These are phyloP conservation scores for Drosophila kanekoi DNA, from an alignment of 2,888 invertebrate genomes.

Conservation along the genomic window DNA sequence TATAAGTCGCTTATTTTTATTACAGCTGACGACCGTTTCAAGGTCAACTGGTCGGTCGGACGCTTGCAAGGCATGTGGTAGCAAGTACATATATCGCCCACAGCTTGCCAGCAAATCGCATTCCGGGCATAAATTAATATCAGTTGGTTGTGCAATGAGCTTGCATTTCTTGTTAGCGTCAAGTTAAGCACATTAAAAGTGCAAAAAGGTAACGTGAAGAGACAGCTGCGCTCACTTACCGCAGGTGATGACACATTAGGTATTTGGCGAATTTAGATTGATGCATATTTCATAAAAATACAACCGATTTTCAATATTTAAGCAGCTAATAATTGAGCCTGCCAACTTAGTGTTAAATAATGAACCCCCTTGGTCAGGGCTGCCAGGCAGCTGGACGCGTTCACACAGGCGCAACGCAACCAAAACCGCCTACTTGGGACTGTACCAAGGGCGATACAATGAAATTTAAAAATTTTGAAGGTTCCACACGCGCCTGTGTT, in stretches of 20 bases:
- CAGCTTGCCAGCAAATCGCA: constrained; percentile 30
- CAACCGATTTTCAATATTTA: constrained; percentile 35
- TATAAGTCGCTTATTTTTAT: constrained; percentile 23
- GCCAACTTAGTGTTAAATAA: constrained; percentile 19
- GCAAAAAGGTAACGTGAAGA: constrained; percentile 29
- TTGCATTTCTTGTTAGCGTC: constrained; percentile 10
- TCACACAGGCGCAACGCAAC: constrained; percentile 33
- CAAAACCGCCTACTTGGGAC: no score
- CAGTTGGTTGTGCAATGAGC: constrained; percentile 13
- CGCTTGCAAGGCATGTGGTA: constrained; percentile 5
- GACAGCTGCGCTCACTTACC: constrained; percentile 31
- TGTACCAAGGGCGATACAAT: constrained; percentile 17
- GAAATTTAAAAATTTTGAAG: constrained; percentile 6
- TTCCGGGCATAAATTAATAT: constrained; percentile 42
- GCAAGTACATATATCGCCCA: constrained; percentile 40
- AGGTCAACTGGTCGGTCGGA: constrained; percentile 40
- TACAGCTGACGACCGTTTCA: constrained; percentile 14
- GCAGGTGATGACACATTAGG: constrained; percentile 20
- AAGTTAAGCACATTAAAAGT: constrained; percentile 21
- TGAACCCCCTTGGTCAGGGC: constrained; percentile 22
- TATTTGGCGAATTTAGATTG: constrained; percentile 9
- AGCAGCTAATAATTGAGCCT: constrained; percentile 23
- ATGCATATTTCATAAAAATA: constrained; percentile 33
- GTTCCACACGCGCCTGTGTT: not conserved
- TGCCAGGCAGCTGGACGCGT: constrained; percentile 36